These are phyloP conservation scores for Noturus placidus DNA, from an alignment of 2,113 vertebrate species.

Conservation along the genomic window DNA sequence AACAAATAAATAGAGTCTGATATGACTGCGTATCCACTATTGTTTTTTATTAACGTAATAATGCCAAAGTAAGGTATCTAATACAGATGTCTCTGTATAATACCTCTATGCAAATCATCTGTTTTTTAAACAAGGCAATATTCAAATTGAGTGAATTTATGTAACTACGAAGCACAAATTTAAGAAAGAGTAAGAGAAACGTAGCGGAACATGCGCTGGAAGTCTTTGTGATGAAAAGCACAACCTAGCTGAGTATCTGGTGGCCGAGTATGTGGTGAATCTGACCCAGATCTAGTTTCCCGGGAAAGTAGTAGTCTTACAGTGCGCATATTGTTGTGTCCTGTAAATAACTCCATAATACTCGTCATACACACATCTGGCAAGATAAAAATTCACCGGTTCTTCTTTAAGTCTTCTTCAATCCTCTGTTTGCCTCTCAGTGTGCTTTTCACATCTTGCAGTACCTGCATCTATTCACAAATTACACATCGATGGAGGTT, in stretches of 20 bases:
- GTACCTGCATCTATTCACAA: background rate
- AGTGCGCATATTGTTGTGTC: background rate
- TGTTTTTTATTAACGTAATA: conserved; percentile 20
- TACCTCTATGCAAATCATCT: background rate
- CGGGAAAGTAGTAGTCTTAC: background rate
- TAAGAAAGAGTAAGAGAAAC: background rate
- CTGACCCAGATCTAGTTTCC: background rate
- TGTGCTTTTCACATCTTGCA: background rate
- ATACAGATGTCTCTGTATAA: background rate
- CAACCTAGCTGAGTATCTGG: background rate
- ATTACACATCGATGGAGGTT: background rate
- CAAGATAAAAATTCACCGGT: background rate
- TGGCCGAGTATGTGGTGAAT: background rate
- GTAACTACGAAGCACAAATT: background rate
- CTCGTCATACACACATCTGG: background rate
- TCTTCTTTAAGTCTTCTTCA: background rate
- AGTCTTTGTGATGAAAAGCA: background rate
- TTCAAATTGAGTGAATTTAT: background rate
- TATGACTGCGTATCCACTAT: background rate
- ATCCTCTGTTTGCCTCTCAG: background rate
- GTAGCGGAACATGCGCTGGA: background rate
- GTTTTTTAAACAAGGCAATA: background rate
- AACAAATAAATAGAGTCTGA: conserved; percentile 14
- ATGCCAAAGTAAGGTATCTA: background rate
- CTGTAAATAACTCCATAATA: background rate